Evolutionary conservation across 2,888 invertebrate species (phyloP).

Genomic region (Rhagium mordax): DNA sequence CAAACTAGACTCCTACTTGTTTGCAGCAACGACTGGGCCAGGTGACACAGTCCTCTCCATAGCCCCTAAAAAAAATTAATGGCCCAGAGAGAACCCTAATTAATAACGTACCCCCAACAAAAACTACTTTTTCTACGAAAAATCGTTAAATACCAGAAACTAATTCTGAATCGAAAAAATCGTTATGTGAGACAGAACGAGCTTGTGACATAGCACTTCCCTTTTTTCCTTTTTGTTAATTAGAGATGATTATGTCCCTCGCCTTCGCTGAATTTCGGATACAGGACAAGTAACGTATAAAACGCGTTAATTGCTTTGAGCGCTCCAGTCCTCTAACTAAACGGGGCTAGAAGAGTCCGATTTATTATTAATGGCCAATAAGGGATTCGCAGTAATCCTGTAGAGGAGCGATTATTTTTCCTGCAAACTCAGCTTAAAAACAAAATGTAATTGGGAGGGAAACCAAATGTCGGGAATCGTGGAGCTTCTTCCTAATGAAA

Average conservation of each 20-base stretch:
- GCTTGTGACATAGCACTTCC: neutral
- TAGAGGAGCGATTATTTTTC: slow-evolving; percentile 8
- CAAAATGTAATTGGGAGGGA: neutral
- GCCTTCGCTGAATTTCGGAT: neutral
- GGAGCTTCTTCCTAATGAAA: neutral
- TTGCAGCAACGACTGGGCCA: too few relatives aligned
- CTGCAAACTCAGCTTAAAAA: neutral
- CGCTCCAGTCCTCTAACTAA: neutral
- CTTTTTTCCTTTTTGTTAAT: neutral
- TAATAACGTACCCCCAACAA: too few relatives aligned
- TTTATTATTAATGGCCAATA: slow-evolving; percentile 25
- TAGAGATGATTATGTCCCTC: neutral
- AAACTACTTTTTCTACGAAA: too few relatives aligned
- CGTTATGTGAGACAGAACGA: neutral
- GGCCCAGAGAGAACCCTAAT: too few relatives aligned
- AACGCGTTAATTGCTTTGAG: slow-evolving; percentile 9
- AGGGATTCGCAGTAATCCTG: neutral
- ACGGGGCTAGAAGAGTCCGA: slow-evolving; percentile 6
- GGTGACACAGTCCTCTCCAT: too few relatives aligned
- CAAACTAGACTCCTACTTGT: too few relatives aligned
- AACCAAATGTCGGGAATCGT: neutral
- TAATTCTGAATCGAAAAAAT: too few relatives aligned
- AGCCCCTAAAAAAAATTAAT: too few relatives aligned
- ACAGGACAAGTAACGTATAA: neutral
- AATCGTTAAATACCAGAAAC: too few relatives aligned